A percentile compares a stretch with the other conserved stretches of the same genome.
These are phyloP conservation scores for Euglossa dilemma DNA, from an alignment of 1,140 invertebrate species.

Conservation along the genomic window DNA sequence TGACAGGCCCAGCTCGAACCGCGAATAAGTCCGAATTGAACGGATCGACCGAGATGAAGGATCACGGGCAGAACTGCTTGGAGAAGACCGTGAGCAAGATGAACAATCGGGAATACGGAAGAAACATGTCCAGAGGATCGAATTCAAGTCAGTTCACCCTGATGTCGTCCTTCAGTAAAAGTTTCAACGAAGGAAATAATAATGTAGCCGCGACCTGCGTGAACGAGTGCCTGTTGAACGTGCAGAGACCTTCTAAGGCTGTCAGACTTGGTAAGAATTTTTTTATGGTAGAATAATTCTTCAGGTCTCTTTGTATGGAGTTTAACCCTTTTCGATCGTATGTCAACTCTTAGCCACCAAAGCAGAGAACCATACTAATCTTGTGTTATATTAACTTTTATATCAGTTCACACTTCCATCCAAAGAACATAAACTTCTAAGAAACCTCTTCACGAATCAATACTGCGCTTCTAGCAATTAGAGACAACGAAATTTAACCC, in stretches of 20 bases:
- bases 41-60: neutral
- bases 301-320: too few species aligned
- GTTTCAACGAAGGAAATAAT: constrained; percentile 71
- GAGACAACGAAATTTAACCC: too few species aligned
- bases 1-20: constrained; percentile 21
- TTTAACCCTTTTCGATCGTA: neutral
- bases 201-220: constrained; percentile 42
- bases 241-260: constrained; percentile 58
- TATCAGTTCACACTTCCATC: too few species aligned
- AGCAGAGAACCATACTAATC: too few species aligned
- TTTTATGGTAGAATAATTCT: too few species aligned
- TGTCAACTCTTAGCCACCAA: too few species aligned
- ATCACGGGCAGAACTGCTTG: neutral
- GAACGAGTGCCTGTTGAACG: constrained; percentile 55
- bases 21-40: constrained; percentile 30
- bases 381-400: too few species aligned
- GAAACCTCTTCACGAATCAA: too few species aligned
- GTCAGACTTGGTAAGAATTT: constrained; percentile 68
- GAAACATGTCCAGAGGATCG: constrained; percentile 67
- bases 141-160: constrained; percentile 78
- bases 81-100: neutral
- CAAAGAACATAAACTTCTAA: too few species aligned
- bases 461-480: too few species aligned
- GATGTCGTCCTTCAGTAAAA: constrained; percentile 76
- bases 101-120: constrained; percentile 36